Percentiles rank a stretch among this genome's conserved stretches.
phyloP scores from a whole-genome alignment of 30 jellyfish, hydroid and myxozoan species.

The Nemopilema nomurai region DNA sequence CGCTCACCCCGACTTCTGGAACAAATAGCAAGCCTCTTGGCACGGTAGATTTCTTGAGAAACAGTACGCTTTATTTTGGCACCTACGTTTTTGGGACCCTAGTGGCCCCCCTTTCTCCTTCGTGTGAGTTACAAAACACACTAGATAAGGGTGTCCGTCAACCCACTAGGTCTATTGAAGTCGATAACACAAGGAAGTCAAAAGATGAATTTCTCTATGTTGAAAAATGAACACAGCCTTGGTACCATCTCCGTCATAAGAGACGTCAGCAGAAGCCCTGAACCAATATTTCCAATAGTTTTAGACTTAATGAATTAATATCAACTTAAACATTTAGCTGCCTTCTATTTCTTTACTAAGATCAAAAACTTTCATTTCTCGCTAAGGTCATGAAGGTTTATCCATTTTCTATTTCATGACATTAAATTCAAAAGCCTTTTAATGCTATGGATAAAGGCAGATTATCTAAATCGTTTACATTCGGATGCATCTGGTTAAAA shows the following conservation, averaged over 20 bases:
- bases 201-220: too few relatives aligned
- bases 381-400: not conserved
- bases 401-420: not conserved
- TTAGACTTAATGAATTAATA: not conserved
- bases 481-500: not conserved
- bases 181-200: too few relatives aligned
- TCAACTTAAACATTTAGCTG: not conserved
- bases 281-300: not conserved
- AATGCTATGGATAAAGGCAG: not conserved
- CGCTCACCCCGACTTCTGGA: too few relatives aligned
- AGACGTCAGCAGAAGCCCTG: not conserved
- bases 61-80: too few relatives aligned
- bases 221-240: too few relatives aligned
- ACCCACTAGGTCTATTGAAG: too few relatives aligned
- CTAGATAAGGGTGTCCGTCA: too few relatives aligned
- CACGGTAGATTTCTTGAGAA: too few relatives aligned
- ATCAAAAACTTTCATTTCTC: not conserved
- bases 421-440: not conserved
- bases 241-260: not conserved
- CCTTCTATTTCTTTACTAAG: not conserved
- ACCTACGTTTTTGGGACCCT: too few relatives aligned
- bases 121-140: too few relatives aligned
- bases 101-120: too few relatives aligned
- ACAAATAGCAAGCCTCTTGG: too few relatives aligned
- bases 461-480: not conserved